Percentiles rank a stretch among this genome's conserved stretches.
phyloP scores from a whole-genome alignment of 2,888 invertebrate genomes.

The Amblyteles armatorius region DNA sequence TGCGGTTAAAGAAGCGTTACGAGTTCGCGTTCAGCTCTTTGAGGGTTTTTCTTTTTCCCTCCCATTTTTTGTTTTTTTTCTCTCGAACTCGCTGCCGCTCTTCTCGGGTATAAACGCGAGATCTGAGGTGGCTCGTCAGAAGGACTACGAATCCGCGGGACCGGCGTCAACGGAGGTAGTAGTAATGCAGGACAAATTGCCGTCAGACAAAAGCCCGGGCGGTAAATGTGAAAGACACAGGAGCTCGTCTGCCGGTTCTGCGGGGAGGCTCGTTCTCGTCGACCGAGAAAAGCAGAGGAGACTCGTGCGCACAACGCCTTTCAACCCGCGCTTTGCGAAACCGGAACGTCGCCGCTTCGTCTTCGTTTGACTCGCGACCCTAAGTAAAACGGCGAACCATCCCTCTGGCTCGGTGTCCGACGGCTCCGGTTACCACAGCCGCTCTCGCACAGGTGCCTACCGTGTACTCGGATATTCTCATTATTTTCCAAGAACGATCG shows the following conservation, averaged over 20 bases:
- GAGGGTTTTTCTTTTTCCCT: conserved; percentile 28
- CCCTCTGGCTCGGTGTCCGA: background rate
- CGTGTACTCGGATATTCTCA: conserved; percentile 11
- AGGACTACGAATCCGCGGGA: conserved; percentile 4
- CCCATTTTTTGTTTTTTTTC: background rate
- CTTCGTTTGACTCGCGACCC: conserved; percentile 10
- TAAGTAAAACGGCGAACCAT: conserved; percentile 11
- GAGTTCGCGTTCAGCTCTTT: conserved; percentile 27
- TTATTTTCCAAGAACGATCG: background rate
- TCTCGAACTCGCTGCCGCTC: background rate
- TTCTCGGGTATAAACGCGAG: background rate
- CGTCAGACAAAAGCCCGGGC: conserved; percentile 43
- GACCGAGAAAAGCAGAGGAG: conserved; percentile 29
- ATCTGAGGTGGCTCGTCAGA: background rate
- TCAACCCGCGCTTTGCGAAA: conserved; percentile 14
- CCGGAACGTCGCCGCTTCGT: background rate
- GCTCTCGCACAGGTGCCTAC: background rate
- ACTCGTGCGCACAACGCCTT: conserved; percentile 18
- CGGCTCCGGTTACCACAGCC: background rate
- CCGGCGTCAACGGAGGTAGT: conserved; percentile 18
- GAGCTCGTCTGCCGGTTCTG: background rate
- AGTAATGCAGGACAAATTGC: conserved; percentile 42
- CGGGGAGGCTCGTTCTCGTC: conserved; percentile 16
- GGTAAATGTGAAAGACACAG: conserved; percentile 24
- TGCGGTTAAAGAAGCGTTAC: conserved; percentile 18